Evolutionary conservation across 2,888 invertebrate species (phyloP).

Genomic region (Drosophila parthenogenetica): DNA sequence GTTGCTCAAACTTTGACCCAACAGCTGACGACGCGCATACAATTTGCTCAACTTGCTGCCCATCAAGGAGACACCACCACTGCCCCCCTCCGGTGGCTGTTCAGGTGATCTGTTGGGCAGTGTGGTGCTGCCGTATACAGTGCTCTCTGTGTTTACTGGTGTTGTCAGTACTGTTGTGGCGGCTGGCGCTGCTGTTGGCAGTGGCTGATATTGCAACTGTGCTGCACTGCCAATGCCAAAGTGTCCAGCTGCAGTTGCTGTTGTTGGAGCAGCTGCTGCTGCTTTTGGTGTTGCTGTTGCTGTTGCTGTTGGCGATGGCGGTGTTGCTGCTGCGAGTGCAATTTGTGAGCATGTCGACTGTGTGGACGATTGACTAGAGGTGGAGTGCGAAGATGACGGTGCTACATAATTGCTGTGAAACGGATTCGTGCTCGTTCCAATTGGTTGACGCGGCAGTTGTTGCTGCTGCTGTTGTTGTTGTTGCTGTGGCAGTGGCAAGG

Average conservation of each 20-base stretch:
- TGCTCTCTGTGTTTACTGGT: conserved; percentile 9
- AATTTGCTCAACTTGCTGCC: conserved; percentile 70
- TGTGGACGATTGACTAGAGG: conserved; percentile 84
- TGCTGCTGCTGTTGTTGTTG: conserved; percentile 45
- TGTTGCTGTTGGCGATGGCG: conserved; percentile 17
- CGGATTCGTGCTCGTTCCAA: conserved; percentile 80
- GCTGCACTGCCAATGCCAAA: conserved; percentile 62
- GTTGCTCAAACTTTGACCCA: conserved; percentile 58
- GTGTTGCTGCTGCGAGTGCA: conserved; percentile 32
- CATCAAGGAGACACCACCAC: conserved; percentile 18
- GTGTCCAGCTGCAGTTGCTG: conserved; percentile 62
- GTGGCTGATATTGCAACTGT: conserved; percentile 80
- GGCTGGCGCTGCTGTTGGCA: conserved; percentile 60
- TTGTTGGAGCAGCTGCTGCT: conserved; percentile 23
- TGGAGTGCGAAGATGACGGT: conserved; percentile 80
- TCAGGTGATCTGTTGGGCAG: conserved; percentile 33
- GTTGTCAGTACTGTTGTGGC: conserved; percentile 17
- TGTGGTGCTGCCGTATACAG: conserved; percentile 11
- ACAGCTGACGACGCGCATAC: conserved; percentile 65
- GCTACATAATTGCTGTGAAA: conserved; percentile 83
- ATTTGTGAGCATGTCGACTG: conserved; percentile 78
- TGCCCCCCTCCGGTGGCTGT: conserved; percentile 28
- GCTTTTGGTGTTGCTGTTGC: conserved; percentile 42
- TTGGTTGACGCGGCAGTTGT: conserved; percentile 53
- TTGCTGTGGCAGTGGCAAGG: conserved; percentile 32